Percentiles rank a stretch among this genome's conserved stretches.
Evolutionary conservation across 1,140 invertebrate species (phyloP).

Genomic region (Listronotus bonariensis): DNA sequence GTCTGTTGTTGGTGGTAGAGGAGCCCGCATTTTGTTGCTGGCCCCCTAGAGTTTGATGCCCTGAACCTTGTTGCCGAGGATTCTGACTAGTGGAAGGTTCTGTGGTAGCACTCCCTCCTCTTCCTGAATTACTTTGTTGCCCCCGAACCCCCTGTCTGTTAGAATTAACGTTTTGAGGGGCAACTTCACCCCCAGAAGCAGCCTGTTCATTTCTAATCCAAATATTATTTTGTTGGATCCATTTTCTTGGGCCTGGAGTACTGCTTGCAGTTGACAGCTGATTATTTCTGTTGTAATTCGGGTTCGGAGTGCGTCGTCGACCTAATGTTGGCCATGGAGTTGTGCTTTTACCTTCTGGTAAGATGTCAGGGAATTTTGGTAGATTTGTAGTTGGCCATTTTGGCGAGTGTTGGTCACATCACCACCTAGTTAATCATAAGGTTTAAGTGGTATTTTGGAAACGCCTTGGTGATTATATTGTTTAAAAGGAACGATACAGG

Average conservation of each 20-base stretch:
- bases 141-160: neutral
- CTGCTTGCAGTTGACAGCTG: neutral
- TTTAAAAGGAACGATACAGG: too few relatives aligned
- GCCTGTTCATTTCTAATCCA: conserved; percentile 38
- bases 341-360: conserved; percentile 17
- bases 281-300: conserved; percentile 5
- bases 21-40: neutral
- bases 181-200: neutral
- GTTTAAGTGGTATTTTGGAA: neutral
- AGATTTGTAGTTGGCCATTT: neutral
- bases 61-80: too few relatives aligned
- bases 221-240: conserved; percentile 35
- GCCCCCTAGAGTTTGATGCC: neutral
- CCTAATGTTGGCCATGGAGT: conserved; percentile 43
- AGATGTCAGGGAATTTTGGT: neutral
- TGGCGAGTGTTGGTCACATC: conserved; percentile 1
- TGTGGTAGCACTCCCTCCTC: neutral
- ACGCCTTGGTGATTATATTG: too few relatives aligned
- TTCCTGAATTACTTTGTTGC: neutral
- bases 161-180: neutral
- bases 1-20: neutral
- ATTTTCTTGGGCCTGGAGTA: conserved; percentile 31
- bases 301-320: conserved; percentile 7
- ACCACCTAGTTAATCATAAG: conserved; percentile 7
- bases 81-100: too few relatives aligned